A percentile compares a stretch with the other conserved stretches of the same genome.
These are phyloP conservation scores for Nowickia ferox DNA, from an alignment of 2,888 invertebrate genomes.

Conservation along the genomic window DNA sequence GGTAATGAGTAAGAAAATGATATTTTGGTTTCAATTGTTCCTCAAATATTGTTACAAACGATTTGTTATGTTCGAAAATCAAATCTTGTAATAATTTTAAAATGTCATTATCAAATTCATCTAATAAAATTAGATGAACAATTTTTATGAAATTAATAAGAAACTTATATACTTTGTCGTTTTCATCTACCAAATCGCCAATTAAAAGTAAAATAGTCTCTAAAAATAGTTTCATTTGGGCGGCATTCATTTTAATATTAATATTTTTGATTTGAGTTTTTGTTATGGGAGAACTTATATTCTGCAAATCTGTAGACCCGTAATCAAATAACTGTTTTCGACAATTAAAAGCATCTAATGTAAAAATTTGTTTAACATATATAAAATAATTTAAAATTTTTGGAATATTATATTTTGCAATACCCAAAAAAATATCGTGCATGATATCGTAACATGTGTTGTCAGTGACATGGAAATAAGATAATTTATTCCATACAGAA, in stretches of 20 bases:
- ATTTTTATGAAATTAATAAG: constrained; percentile 59
- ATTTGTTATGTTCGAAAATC: constrained; percentile 42
- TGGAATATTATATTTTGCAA: constrained; percentile 66
- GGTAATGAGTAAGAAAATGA: too few species aligned
- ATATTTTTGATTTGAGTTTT: constrained; percentile 22
- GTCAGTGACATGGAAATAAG: constrained; percentile 67
- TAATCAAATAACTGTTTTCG: constrained; percentile 65
- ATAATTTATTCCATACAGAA: constrained; percentile 63
- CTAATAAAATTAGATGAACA: constrained; percentile 44
- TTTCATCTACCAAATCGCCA: constrained; percentile 58
- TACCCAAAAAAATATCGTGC: constrained; percentile 69
- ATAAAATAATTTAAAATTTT: constrained; percentile 71
- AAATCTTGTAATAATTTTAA: constrained; percentile 38
- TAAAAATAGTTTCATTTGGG: constrained; percentile 64
- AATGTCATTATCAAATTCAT: constrained; percentile 53
- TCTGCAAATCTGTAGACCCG: constrained; percentile 36
- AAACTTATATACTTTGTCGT: constrained; percentile 61
- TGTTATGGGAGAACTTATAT: constrained; percentile 63
- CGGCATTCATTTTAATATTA: constrained; percentile 49
- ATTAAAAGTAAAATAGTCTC: constrained; percentile 63
- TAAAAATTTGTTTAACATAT: constrained; percentile 63
- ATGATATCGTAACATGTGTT: constrained; percentile 67
- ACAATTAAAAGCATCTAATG: constrained; percentile 64
- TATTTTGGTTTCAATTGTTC: constrained; percentile 54
- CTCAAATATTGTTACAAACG: constrained; percentile 26